phyloP scores from a whole-genome alignment of 37 sponge, comb jelly and placozoan genomes.

The Petrosia ficiformis region DNA sequence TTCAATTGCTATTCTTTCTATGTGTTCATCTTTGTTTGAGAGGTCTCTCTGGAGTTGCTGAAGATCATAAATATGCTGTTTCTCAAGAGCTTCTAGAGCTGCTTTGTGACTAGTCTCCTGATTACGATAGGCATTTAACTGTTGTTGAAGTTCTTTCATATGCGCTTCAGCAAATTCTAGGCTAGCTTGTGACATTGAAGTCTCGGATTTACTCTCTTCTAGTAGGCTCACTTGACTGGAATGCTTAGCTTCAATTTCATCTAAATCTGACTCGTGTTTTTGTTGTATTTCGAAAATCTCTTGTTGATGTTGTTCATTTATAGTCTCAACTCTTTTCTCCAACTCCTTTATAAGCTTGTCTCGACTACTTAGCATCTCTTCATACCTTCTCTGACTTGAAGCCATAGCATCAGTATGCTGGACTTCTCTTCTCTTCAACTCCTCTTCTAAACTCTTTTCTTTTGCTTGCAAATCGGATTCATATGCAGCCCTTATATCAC shows the following conservation, averaged over 20 bases:
- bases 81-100: slow-evolving; percentile 4
- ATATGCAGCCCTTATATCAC: too few species aligned
- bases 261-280: neutral
- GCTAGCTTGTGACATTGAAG: slow-evolving; percentile 24
- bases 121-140: slow-evolving; percentile 43
- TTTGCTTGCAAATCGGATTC: neutral
- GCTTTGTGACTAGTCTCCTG: slow-evolving; percentile 37
- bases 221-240: slow-evolving; percentile 25
- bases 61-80: slow-evolving; percentile 27
- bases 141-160: slow-evolving; percentile 46
- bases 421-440: neutral
- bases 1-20: neutral
- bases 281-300: slow-evolving; percentile 4
- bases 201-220: slow-evolving; percentile 37
- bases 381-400: neutral
- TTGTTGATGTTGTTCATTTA: neutral
- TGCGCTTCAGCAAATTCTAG: slow-evolving; percentile 54
- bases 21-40: neutral
- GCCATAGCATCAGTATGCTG: neutral
- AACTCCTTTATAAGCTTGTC: neutral
- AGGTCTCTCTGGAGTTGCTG: neutral
- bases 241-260: slow-evolving; percentile 12
- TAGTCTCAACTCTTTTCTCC: neutral
- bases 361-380: neutral
- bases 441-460: neutral